Evolutionary conservation across 64 coral and sea anemone species (phyloP), one percentile per base, ranked within the genome.

Genomic region (Montipora capricornis): DNA sequence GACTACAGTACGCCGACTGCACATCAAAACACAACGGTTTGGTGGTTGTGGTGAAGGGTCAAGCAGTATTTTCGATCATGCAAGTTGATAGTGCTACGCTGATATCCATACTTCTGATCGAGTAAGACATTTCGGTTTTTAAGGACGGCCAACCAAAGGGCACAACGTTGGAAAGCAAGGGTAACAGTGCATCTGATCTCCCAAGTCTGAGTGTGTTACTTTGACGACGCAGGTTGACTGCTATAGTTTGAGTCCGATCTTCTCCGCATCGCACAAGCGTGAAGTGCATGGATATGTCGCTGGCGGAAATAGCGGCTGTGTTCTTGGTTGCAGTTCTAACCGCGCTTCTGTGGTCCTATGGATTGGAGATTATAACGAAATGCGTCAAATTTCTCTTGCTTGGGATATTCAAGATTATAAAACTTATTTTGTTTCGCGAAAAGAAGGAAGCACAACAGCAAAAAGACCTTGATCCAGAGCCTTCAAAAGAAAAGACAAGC

Each of bases 91-190:
- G 6, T n/a, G 17, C 17, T 4, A 8, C 55, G 1, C 8, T 68
- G 1, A 73, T 86, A 86, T 86, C 82, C 8, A 12, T 86, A n/a
- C 66, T 86, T 19, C 82, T 86, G 37, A 86, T 86, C 62, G 82
- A 86, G 46, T 86, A 17, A 86, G 49, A 2, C 47, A 8, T 13
- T 51, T 24, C 9, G 8, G 0, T 6, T 78, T 45, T 76, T 76
- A 8, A 20, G 12, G 37, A 37, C 74, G 13, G 20, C 68, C 1
- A 9, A 71, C 5, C 17, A 20, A 20, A 20, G 68, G 12, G 11
- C 4, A 57, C 11, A 64, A 15, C 8, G 14, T 64, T 12, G 61
- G 61, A 14, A 14, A 12, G 13, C 61, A 64, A 64, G 61, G 52
- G 52, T 0, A 55, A 55, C 37, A 0, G 37, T 37, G 2, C 37